A percentile compares a stretch with the other conserved stretches of the same genome.
These are phyloP conservation scores for Parazoanthus swiftii DNA, from an alignment of 92 coral and sea anemone species.

Conservation along the genomic window DNA sequence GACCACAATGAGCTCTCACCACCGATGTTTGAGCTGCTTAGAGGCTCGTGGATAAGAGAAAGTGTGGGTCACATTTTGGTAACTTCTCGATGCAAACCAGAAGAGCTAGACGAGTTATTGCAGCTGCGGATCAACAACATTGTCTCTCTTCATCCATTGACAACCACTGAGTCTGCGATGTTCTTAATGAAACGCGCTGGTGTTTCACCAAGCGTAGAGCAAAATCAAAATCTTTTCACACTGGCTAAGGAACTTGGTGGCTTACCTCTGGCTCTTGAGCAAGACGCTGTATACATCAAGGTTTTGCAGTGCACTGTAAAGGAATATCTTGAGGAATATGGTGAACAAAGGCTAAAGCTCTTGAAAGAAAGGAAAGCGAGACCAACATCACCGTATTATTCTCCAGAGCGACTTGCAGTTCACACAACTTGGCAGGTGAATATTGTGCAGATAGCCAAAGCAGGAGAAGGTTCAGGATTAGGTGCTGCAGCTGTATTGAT, in stretches of 20 bases:
- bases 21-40: slow-evolving; percentile 10
- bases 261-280: slow-evolving; percentile 62
- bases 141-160: slow-evolving; percentile 3
- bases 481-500: slow-evolving; percentile 5
- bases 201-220: not conserved
- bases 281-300: slow-evolving; percentile 52
- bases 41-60: slow-evolving; percentile 27
- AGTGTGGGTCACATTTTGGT: not conserved
- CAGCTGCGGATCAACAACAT: not conserved
- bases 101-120: slow-evolving; percentile 12
- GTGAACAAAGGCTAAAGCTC: slow-evolving; percentile 26
- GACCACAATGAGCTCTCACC: slow-evolving; percentile 25
- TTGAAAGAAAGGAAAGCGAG: slow-evolving; percentile 27
- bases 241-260: slow-evolving; percentile 55
- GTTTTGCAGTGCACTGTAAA: slow-evolving; percentile 26
- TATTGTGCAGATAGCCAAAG: slow-evolving; percentile 34
- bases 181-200: slow-evolving; percentile 11
- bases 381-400: slow-evolving; percentile 13
- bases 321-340: slow-evolving; percentile 45
- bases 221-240: not conserved
- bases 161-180: not conserved
- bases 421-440: slow-evolving; percentile 64
- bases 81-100: slow-evolving; percentile 31
- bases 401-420: slow-evolving; percentile 46
- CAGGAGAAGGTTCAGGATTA: not conserved